Evolutionary conservation across 1,140 invertebrate species (phyloP), one percentile per base, ranked within the genome.

Genomic region (Nixonia krombeini): DNA sequence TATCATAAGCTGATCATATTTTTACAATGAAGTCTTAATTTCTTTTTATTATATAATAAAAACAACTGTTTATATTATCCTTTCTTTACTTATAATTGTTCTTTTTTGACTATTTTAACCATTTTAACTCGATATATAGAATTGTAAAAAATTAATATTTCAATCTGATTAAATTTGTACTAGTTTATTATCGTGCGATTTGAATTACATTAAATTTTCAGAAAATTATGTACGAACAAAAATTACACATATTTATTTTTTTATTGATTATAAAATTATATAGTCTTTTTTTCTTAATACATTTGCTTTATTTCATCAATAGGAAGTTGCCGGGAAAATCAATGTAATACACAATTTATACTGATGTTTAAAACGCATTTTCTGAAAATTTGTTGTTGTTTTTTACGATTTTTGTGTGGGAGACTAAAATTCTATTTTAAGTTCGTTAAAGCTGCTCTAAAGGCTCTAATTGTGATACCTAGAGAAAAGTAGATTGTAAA

Each of bases 121-220:
- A n/a, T n/a, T n/a, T n/a, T n/a, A n/a, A n/a, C n/a, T n/a, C 37
- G 50, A 66, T 61, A 56, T 51, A 61, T 67, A 51, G 10, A 68
- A 57, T 68, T 62, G 65, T 38, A 57, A 62, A 23, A 52, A 37
- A 33, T 38, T 40, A 57, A 37, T 9, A 15, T 46, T 35, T 59
- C 31, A 57, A 40, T 9, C 68, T 65, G 42, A 68, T 71, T 78
- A 76, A 47, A 44, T 68, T 49, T 25, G 61, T 69, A 38, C 33
- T 21, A 62, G 59, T 33, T 45, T 73, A 13, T 61, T 70, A 66
- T 72, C 75, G 75, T 78, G 75, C 74, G 47, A 29, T 63, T 72
- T 56, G 49, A 46, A 25, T 63, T 10, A 53, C 17, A 6, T 41
- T 56, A 38, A 68, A 62, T 53, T 68, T 68, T 62, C 0, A 62